phyloP scores from a whole-genome alignment of 2,113 vertebrate species.

The Daphoenositta chrysoptera region DNA sequence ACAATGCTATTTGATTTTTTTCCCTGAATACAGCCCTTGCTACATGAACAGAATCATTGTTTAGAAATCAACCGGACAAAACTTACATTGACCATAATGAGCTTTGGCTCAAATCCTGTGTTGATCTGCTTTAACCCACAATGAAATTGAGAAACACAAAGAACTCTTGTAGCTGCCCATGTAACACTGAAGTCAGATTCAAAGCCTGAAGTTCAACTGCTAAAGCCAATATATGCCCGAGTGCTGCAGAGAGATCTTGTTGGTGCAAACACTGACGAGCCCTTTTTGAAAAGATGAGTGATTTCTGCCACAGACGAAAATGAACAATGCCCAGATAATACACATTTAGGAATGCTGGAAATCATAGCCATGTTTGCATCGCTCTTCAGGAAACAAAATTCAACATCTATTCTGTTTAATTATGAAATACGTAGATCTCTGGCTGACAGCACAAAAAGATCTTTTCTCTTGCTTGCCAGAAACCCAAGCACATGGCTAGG shows the following conservation, averaged over 20 bases:
- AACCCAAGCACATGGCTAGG: neutral
- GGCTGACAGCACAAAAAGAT: neutral
- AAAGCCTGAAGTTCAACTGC: neutral
- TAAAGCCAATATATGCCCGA: neutral
- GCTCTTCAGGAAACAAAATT: neutral
- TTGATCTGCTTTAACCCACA: constrained; percentile 32
- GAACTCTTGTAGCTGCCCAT: neutral
- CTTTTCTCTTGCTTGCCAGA: neutral
- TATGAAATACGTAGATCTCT: neutral
- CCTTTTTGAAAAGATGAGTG: neutral
- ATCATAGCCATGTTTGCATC: neutral
- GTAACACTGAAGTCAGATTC: neutral
- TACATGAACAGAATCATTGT: neutral
- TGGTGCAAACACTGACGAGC: neutral
- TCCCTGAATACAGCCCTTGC: neutral
- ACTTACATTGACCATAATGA: neutral
- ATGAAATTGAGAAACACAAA: neutral
- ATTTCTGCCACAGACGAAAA: neutral
- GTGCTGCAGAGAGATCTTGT: neutral
- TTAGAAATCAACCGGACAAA: constrained; percentile 4
- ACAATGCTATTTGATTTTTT: neutral
- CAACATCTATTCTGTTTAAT: neutral
- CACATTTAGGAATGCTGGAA: neutral
- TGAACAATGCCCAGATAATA: neutral
- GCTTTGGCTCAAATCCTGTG: constrained; percentile 36